Conservation (phyloP, 2,888 invertebrate genomes). For the Vesta saturnalis region DNA sequence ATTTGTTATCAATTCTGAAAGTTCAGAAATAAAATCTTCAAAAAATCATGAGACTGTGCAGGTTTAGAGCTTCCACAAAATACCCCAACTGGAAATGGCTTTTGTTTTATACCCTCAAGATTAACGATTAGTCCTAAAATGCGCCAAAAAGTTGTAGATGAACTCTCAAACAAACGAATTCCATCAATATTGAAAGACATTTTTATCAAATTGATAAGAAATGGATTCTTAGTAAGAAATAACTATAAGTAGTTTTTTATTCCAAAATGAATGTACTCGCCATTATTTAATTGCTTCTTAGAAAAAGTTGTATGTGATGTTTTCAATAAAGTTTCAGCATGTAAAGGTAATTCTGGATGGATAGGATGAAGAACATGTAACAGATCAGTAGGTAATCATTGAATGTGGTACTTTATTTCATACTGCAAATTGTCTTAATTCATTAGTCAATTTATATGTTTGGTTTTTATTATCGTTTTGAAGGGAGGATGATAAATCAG, state of each 20-base stretch:
- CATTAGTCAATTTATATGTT: not conserved
- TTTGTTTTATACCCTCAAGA: not conserved
- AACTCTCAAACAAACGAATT: constrained; percentile 15
- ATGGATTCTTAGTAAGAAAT: no score
- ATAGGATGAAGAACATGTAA: constrained; percentile 22
- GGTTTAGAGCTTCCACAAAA: constrained; percentile 41
- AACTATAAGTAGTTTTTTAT: no score
- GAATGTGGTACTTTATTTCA: not conserved
- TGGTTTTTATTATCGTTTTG: no score
- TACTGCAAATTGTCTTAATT: not conserved
- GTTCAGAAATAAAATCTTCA: constrained; percentile 37
- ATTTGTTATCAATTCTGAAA: constrained; percentile 15
- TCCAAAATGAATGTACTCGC: no score
- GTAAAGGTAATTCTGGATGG: constrained; percentile 38
- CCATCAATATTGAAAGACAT: no score
- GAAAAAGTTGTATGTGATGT: not conserved
- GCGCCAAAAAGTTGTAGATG: constrained; percentile 2
- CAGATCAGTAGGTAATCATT: not conserved
- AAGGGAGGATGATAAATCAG: no score
- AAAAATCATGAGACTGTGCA: constrained; percentile 30
- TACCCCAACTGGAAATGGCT: constrained; percentile 35
- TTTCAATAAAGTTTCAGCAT: constrained; percentile 35
- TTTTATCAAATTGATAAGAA: no score
- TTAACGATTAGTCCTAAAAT: constrained; percentile 18
- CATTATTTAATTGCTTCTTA: no score